Conservation (phyloP, 2,797 vertebrate species). For the Sebastes jordani region DNA sequence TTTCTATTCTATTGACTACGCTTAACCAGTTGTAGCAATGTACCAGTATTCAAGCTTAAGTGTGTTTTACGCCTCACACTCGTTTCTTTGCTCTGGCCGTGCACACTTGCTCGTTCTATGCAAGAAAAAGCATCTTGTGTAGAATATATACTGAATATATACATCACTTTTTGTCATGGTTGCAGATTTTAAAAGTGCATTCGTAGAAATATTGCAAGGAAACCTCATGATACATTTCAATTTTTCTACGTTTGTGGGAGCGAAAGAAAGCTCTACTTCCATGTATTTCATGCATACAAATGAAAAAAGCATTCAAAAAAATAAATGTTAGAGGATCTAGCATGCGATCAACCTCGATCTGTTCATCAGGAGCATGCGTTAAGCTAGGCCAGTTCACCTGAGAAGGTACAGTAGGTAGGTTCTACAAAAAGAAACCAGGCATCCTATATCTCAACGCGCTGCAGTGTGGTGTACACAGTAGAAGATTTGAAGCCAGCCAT, state of each 20-base stretch:
- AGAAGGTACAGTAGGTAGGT: constrained; percentile 72
- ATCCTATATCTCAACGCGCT: constrained; percentile 52
- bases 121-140: constrained; percentile 54
- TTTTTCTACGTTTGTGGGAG: constrained; percentile 59
- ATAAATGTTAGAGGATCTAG: constrained; percentile 61
- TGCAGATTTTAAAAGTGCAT: constrained; percentile 68
- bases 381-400: constrained; percentile 79
- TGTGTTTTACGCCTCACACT: not conserved
- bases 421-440: constrained; percentile 71
- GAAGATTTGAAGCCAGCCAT: constrained; percentile 42
- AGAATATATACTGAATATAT: constrained; percentile 68
- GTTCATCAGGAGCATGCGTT: constrained; percentile 74
- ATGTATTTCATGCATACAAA: constrained; percentile 82
- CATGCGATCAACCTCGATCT: constrained; percentile 75
- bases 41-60: constrained; percentile 23
- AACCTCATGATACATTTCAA: constrained; percentile 57
- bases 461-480: constrained; percentile 39
- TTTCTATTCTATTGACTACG: constrained; percentile 34
- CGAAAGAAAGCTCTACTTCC: constrained; percentile 64
- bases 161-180: constrained; percentile 53
- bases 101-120: constrained; percentile 27
- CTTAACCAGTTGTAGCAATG: constrained; percentile 27
- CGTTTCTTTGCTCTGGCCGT: not conserved
- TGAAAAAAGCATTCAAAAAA: constrained; percentile 66
- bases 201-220: constrained; percentile 75